A percentile compares a stretch with the other conserved stretches of the same genome.
Conservation (phyloP, 2,113 vertebrate genomes). For the Neodon shergylaensis region DNA sequence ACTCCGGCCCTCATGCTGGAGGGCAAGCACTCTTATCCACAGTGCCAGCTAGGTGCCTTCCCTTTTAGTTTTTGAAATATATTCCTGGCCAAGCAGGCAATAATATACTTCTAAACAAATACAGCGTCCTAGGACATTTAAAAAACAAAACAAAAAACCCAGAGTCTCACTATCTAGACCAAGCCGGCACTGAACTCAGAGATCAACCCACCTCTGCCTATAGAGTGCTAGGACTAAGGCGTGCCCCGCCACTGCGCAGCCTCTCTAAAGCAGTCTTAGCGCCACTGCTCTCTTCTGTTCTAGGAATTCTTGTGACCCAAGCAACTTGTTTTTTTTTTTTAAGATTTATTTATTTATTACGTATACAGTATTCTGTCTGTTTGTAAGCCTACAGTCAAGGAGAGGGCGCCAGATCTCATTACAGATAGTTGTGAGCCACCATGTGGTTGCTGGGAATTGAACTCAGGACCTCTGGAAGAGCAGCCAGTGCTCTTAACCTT, state of each 20-base stretch:
- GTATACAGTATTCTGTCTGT: too few relatives aligned
- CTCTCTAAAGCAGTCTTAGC: neutral
- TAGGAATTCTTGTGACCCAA: neutral
- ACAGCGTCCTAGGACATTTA: neutral
- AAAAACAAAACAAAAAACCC: neutral
- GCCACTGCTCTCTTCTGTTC: neutral
- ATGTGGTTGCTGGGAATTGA: too few relatives aligned
- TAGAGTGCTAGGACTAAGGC: neutral
- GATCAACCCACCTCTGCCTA: neutral
- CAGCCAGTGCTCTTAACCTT: too few relatives aligned
- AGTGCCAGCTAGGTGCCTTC: neutral
- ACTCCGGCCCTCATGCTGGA: neutral
- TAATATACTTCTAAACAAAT: neutral
- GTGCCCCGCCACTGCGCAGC: neutral
- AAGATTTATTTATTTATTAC: too few relatives aligned
- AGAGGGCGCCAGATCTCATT: too few relatives aligned
- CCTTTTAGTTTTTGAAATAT: neutral
- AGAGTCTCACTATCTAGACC: neutral
- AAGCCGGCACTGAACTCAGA: neutral
- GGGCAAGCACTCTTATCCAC: neutral
- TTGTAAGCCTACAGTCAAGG: too few relatives aligned
- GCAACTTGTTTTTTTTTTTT: too few relatives aligned
- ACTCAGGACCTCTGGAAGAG: too few relatives aligned
- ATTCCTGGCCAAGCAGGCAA: neutral
- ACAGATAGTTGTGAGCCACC: too few relatives aligned